A percentile compares a stretch with the other conserved stretches of the same genome.
Conservation (phyloP, 2,113 vertebrate genomes). For the Glaucidium brasilianum region DNA sequence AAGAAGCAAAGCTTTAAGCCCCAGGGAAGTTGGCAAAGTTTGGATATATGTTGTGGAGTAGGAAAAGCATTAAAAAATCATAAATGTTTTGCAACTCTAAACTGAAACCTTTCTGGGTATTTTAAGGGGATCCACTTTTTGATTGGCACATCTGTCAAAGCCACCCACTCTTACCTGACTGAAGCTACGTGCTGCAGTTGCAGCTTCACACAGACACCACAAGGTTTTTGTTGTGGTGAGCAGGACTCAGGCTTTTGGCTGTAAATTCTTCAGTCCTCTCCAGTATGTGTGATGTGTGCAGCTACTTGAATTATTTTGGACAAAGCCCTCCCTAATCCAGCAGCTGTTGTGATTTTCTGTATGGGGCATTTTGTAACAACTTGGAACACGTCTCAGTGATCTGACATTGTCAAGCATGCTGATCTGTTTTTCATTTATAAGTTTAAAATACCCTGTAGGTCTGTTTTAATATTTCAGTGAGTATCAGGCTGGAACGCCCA, state of each 20-base stretch:
- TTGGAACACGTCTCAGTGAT: not conserved
- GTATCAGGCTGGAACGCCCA: not conserved
- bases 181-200: not conserved
- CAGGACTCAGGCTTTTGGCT: fast-evolving
- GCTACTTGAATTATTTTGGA: not conserved
- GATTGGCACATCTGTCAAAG: not conserved
- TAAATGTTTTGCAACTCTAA: not conserved
- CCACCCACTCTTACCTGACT: not conserved
- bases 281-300: fast-evolving
- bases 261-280: not conserved
- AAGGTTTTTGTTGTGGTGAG: not conserved
- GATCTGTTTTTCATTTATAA: not conserved
- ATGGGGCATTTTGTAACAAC: not conserved
- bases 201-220: not conserved
- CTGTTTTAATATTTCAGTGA: not conserved
- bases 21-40: not conserved
- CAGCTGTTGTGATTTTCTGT: not conserved
- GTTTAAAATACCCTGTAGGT: not conserved
- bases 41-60: not conserved
- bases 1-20: not conserved
- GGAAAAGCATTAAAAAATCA: not conserved
- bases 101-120: too few species aligned
- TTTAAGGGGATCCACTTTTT: not conserved
- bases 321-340: not conserved
- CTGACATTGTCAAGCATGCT: not conserved